Evolutionary conservation across 2,113 vertebrate species (phyloP).

Genomic region (Microtus oregoni): DNA sequence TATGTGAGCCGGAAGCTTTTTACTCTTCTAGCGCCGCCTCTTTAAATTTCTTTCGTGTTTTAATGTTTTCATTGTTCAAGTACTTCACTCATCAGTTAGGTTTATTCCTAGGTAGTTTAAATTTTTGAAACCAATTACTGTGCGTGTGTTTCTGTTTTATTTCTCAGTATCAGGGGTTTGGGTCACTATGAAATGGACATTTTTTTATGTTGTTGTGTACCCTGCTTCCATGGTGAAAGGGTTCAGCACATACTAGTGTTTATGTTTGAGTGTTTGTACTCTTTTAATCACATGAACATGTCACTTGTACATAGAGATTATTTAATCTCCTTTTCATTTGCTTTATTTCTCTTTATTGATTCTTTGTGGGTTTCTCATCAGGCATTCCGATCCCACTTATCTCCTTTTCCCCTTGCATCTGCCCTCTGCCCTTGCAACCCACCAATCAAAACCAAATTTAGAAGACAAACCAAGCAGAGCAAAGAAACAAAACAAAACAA

Average conservation of each 20-base stretch:
- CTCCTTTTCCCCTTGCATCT: not conserved
- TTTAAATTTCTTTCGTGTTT: not conserved
- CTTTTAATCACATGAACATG: not conserved
- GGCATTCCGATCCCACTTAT: not conserved
- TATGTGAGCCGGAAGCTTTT: not conserved
- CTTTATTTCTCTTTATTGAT: not conserved
- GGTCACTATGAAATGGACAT: not conserved
- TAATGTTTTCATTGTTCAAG: not conserved
- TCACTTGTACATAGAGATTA: too few relatives aligned
- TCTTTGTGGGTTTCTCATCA: not conserved
- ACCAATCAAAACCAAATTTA: not conserved
- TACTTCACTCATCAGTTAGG: not conserved
- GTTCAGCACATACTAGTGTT: not conserved
- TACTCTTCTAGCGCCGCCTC: not conserved
- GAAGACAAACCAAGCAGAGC: not conserved
- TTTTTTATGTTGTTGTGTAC: not conserved
- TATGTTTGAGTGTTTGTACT: not conserved
- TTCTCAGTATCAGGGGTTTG: not conserved
- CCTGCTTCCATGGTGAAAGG: too few relatives aligned
- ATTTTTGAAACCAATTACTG: not conserved
- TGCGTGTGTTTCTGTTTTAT: not conserved
- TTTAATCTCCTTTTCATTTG: not conserved
- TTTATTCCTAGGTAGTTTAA: not conserved
- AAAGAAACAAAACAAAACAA: not conserved
- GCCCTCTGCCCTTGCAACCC: not conserved